Percentiles rank a stretch among this genome's conserved stretches.
Evolutionary conservation across 2,797 vertebrate genomes (phyloP).

Genomic region (Lycodopsis pacificus): DNA sequence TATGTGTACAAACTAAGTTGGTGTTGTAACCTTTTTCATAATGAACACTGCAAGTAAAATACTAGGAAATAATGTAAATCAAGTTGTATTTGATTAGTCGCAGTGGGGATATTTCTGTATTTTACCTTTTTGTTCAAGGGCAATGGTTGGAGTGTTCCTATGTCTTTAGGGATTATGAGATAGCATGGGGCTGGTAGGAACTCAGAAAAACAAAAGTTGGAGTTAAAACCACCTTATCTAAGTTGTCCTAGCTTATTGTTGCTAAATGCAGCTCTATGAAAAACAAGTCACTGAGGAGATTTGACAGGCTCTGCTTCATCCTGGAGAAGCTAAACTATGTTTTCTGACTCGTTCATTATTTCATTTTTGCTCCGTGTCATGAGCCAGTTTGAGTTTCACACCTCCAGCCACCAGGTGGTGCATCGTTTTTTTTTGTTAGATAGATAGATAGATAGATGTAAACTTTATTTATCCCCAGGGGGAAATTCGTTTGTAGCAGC

Average conservation of each 20-base stretch:
- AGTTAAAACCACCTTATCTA: no score
- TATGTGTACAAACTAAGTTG: not conserved
- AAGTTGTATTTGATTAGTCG: not conserved
- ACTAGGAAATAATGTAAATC: not conserved
- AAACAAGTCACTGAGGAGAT: not conserved
- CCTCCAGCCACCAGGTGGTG: slow-evolving; percentile 7
- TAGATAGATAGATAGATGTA: no score
- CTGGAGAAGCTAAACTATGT: not conserved
- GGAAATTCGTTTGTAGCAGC: no score
- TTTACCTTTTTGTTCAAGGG: not conserved
- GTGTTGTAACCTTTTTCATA: not conserved
- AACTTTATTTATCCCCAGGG: no score
- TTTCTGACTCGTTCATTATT: not conserved
- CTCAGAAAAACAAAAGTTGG: no score
- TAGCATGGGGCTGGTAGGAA: no score
- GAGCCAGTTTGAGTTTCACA: not conserved
- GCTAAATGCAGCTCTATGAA: not conserved
- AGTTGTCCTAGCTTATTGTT: not conserved
- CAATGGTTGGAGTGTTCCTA: no score
- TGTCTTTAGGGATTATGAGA: not conserved
- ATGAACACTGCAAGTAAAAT: not conserved
- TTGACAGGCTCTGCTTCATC: not conserved
- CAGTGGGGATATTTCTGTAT: not conserved
- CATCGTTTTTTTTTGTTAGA: not conserved
- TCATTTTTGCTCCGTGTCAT: not conserved